These are phyloP conservation scores for Acropternis orthonyx DNA, from an alignment of 2,797 vertebrate genomes.

Conservation along the genomic window DNA sequence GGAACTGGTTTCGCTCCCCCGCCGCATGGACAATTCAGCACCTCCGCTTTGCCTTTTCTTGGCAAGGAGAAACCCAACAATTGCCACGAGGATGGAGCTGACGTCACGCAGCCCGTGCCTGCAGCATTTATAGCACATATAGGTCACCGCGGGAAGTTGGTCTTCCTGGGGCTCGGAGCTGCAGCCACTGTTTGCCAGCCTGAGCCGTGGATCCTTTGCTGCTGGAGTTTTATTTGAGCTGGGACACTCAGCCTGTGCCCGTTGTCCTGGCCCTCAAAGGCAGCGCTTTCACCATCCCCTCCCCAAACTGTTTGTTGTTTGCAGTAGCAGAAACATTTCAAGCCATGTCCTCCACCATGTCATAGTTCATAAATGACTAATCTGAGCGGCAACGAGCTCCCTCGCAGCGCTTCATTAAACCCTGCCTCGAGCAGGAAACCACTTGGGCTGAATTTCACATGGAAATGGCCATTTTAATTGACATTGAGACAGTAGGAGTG, in stretches of 20 bases:
- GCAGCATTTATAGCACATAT: slow-evolving; percentile 57
- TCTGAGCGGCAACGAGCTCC: background rate
- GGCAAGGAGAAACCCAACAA: slow-evolving; percentile 22
- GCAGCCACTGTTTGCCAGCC: background rate
- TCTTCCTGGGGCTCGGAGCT: slow-evolving; percentile 43
- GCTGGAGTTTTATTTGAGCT: background rate
- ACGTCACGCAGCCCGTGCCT: slow-evolving; percentile 30
- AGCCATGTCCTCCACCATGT: fast-evolving
- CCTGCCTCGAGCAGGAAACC: background rate
- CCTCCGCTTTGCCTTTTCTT: slow-evolving; percentile 52
- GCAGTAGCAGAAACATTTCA: background rate
- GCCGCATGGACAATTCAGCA: slow-evolving; percentile 43
- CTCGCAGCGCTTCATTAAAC: background rate
- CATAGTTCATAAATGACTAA: background rate
- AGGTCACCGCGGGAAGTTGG: slow-evolving; percentile 50
- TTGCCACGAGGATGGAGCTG: slow-evolving; percentile 50
- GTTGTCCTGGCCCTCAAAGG: background rate
- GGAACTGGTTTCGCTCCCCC: slow-evolving; percentile 46
- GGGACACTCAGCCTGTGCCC: background rate
- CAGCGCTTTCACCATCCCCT: fast-evolving
- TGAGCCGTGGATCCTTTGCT: background rate
- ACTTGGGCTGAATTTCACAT: background rate
- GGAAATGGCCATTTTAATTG: background rate
- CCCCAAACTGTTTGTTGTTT: background rate
- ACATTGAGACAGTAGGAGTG: background rate